Percentiles rank a stretch among this genome's conserved stretches.
phyloP scores from a whole-genome alignment of 2,113 vertebrate species.

The Datnioides undecimradiatus region DNA sequence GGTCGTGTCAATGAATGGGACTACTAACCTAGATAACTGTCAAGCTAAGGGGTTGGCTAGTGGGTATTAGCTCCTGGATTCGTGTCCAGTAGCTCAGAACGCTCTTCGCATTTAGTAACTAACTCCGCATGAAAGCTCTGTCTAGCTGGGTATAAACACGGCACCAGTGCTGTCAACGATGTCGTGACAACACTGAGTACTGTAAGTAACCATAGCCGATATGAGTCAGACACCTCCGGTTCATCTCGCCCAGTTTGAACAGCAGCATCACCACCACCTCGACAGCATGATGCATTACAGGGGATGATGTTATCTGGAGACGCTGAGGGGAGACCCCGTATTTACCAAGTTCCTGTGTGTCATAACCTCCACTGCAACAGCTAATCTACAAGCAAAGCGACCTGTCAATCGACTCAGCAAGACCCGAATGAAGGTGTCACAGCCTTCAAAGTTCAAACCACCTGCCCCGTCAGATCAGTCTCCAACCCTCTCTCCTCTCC shows the following conservation, averaged over 20 bases:
- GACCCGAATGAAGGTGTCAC: not conserved
- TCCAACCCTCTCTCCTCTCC: too few species aligned
- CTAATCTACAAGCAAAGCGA: not conserved
- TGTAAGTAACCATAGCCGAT: not conserved
- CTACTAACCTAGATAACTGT: not conserved
- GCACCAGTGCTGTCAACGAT: slow-evolving; percentile 11
- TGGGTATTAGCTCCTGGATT: not conserved
- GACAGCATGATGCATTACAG: slow-evolving; percentile 13
- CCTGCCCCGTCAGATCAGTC: not conserved
- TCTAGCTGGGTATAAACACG: not conserved
- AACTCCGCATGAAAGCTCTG: not conserved
- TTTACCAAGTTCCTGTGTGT: not conserved
- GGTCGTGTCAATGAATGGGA: slow-evolving; percentile 4
- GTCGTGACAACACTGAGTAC: slow-evolving; percentile 25
- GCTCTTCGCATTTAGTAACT: not conserved
- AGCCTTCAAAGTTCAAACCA: not conserved
- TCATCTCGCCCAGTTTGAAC: not conserved
- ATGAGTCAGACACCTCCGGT: slow-evolving; percentile 44
- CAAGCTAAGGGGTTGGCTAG: slow-evolving; percentile 5
- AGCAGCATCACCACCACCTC: slow-evolving; percentile 8
- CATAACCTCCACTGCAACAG: not conserved
- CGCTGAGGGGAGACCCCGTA: slow-evolving; percentile 2
- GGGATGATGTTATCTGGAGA: not conserved
- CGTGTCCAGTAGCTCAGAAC: not conserved
- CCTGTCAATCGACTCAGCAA: not conserved